These are phyloP conservation scores for Hippopotamyrus pictus DNA, from an alignment of 2,797 vertebrate species.

Conservation along the genomic window DNA sequence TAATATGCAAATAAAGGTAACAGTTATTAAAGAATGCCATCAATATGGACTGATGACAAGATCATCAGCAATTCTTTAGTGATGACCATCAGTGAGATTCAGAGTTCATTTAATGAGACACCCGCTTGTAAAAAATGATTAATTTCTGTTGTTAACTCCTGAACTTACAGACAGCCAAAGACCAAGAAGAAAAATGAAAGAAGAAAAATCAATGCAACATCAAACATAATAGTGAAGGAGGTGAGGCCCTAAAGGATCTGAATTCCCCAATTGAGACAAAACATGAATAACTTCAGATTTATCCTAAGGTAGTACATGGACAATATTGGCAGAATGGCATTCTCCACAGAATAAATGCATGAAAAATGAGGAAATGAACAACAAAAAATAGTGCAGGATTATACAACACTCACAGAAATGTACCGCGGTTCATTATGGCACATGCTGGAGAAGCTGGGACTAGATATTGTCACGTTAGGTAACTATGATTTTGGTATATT, in stretches of 20 bases:
- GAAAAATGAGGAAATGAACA: neutral
- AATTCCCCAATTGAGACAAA: neutral
- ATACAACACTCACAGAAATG: neutral
- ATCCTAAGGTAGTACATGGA: neutral
- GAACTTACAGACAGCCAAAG: neutral
- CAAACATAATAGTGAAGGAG: neutral
- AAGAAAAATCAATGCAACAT: neutral
- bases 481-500: neutral
- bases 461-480: neutral
- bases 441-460: neutral
- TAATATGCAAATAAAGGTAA: neutral
- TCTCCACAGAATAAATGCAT: neutral
- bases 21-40: neutral
- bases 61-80: neutral
- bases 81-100: neutral
- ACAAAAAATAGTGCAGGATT: neutral
- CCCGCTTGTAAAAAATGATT: neutral
- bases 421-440: neutral
- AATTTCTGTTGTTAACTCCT: neutral
- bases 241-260: neutral
- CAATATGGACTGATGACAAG: neutral
- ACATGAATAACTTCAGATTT: slow-evolving; percentile 2
- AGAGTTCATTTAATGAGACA: neutral
- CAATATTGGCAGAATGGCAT: neutral
- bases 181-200: neutral